Percentiles rank a stretch among this genome's conserved stretches.
phyloP scores from a whole-genome alignment of 2,113 vertebrate species.

The Bubo bubo region DNA sequence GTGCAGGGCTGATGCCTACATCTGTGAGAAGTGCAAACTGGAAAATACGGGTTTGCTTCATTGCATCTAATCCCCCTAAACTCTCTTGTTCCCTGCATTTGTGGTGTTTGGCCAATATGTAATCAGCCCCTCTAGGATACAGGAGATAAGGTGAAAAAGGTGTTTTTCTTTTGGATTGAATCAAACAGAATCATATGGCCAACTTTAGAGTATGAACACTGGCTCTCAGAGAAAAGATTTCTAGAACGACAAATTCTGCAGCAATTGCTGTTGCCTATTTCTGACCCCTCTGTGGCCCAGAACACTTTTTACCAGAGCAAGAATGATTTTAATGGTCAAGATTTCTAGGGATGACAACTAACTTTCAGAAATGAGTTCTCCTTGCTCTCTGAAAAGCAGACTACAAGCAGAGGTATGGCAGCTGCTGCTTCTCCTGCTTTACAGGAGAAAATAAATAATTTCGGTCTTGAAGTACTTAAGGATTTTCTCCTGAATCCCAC shows the following conservation, averaged over 20 bases:
- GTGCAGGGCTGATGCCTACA: background rate
- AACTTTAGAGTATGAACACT: background rate
- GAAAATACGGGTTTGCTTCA: background rate
- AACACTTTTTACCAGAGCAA: background rate
- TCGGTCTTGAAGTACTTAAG: background rate
- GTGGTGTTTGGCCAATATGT: background rate
- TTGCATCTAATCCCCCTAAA: background rate
- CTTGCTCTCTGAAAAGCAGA: background rate
- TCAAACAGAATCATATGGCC: background rate
- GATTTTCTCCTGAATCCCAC: background rate
- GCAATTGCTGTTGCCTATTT: background rate
- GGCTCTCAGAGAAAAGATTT: background rate
- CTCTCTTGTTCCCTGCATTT: background rate
- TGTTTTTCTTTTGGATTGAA: background rate
- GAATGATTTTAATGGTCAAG: background rate
- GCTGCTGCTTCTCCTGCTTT: background rate
- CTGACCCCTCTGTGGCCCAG: background rate
- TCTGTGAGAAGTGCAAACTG: background rate
- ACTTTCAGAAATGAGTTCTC: background rate
- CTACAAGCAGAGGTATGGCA: background rate
- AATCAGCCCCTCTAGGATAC: background rate
- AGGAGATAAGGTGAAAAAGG: background rate
- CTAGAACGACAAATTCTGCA: background rate
- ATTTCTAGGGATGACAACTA: background rate
- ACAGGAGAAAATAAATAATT: background rate